These are phyloP conservation scores for Phycodurus eques DNA, from an alignment of 2,113 vertebrate species.

Conservation along the genomic window DNA sequence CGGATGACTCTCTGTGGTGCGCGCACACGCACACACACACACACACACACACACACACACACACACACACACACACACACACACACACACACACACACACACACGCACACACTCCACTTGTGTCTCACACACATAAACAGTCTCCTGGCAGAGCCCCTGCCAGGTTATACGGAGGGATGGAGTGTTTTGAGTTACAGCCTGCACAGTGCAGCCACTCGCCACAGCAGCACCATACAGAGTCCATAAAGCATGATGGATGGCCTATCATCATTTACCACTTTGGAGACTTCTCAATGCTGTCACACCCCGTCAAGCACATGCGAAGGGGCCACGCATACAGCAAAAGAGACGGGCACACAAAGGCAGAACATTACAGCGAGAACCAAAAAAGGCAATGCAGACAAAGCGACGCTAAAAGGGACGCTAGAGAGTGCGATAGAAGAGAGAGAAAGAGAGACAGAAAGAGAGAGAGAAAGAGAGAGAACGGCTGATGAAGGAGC, in stretches of 20 bases:
- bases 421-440: conserved; percentile 38
- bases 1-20: background rate
- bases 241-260: conserved; percentile 75
- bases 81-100: conserved; percentile 46
- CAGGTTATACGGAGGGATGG: conserved; percentile 65
- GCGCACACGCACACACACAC: conserved; percentile 6
- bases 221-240: conserved; percentile 67
- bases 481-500: conserved; percentile 50
- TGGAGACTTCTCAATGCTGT: conserved; percentile 75
- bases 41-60: conserved; percentile 6
- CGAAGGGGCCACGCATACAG: conserved; percentile 55
- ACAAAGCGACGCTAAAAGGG: conserved; percentile 60
- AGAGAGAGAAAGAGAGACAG: conserved; percentile 11
- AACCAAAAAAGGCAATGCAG: conserved; percentile 40
- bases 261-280: conserved; percentile 75
- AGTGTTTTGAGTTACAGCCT: conserved; percentile 71
- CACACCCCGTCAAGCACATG: conserved; percentile 64
- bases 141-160: conserved; percentile 53
- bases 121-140: conserved; percentile 50
- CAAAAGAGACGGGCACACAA: conserved; percentile 52
- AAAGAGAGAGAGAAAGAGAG: conserved; percentile 20
- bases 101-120: conserved; percentile 25
- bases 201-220: conserved; percentile 66
- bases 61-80: conserved; percentile 4
- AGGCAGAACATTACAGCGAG: conserved; percentile 31